Evolutionary conservation across 2,888 invertebrate genomes (phyloP).

Genomic region (Gari tellinella): DNA sequence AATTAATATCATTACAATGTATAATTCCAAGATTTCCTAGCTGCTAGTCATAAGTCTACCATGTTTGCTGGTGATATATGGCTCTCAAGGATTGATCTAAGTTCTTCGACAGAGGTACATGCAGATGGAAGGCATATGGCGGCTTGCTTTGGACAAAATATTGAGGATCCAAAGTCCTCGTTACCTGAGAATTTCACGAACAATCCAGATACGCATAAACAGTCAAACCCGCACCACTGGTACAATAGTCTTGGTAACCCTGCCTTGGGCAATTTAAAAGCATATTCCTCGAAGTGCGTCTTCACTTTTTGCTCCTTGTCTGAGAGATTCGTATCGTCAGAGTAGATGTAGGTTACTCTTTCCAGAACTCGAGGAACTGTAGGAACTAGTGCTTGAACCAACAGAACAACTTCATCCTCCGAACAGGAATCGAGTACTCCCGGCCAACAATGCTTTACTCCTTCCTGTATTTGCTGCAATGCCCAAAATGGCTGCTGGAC

Average conservation of each 20-base stretch:
- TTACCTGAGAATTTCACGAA: constrained; percentile 53
- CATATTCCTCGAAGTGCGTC: constrained; percentile 60
- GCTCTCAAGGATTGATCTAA: constrained; percentile 36
- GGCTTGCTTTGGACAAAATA: constrained; percentile 41
- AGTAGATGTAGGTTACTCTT: constrained; percentile 61
- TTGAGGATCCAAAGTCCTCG: constrained; percentile 7
- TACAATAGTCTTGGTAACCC: constrained; percentile 54
- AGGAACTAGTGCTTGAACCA: constrained; percentile 58
- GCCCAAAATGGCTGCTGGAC: constrained; percentile 64
- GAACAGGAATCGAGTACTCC: constrained; percentile 44
- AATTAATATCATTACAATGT: too few species aligned
- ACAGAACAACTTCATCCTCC: constrained; percentile 58
- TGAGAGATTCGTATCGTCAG: constrained; percentile 32
- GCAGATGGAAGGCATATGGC: constrained; percentile 42
- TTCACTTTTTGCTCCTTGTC: constrained; percentile 61
- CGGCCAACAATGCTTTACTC: constrained; percentile 38
- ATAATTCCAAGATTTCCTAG: too few species aligned
- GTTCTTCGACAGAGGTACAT: constrained; percentile 40
- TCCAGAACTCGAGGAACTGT: constrained; percentile 57
- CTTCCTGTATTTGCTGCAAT: constrained; percentile 55
- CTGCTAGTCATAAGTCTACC: too few species aligned
- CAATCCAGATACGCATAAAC: constrained; percentile 58
- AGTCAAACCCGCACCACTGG: constrained; percentile 66
- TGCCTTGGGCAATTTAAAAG: constrained; percentile 55
- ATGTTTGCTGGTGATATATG: constrained; percentile 16